These are phyloP conservation scores for Folsomia manolachei DNA, from an alignment of 2,888 invertebrate species.

Conservation along the genomic window DNA sequence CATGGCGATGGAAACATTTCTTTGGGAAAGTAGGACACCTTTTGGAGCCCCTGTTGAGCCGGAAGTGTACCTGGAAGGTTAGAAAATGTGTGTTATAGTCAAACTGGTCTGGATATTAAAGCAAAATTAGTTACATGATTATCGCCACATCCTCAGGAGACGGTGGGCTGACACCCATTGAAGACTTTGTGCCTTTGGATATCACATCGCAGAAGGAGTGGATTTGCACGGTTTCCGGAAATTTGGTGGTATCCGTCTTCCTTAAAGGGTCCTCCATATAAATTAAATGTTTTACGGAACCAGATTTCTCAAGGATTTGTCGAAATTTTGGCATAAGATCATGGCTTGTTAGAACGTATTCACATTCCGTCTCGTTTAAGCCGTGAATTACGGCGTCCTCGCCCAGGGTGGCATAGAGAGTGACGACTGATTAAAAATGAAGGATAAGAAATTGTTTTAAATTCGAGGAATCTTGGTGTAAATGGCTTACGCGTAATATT, in stretches of 20 bases:
- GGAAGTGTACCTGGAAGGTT: too few species aligned
- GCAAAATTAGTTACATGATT: conserved; percentile 95
- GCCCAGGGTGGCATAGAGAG: conserved; percentile 94
- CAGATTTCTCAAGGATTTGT: conserved; percentile 68
- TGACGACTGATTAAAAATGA: conserved; percentile 68
- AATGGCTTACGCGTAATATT: conserved; percentile 80
- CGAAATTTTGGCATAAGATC: conserved; percentile 89
- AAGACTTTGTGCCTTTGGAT: conserved; percentile 56
- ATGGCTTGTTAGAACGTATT: conserved; percentile 86
- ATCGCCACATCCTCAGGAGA: conserved; percentile 79
- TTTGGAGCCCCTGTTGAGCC: conserved; percentile 95
- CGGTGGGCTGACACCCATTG: conserved; percentile 60
- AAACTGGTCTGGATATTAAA: conserved; percentile 93
- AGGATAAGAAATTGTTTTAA: conserved; percentile 19
- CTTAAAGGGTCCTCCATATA: conserved; percentile 86
- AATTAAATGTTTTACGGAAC: conserved; percentile 73
- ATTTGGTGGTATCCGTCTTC: conserved; percentile 67
- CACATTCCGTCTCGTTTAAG: conserved; percentile 93
- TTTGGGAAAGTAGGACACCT: conserved; percentile 79
- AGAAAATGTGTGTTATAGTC: too few species aligned
- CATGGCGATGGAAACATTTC: conserved; percentile 75
- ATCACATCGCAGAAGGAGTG: conserved; percentile 72
- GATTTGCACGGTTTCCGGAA: conserved; percentile 70
- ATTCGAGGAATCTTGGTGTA: neutral
- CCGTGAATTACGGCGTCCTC: conserved; percentile 96